Percentiles rank a stretch among this genome's conserved stretches.
Evolutionary conservation across 2,888 invertebrate species (phyloP).

Genomic region (Xanthorhoe designata): DNA sequence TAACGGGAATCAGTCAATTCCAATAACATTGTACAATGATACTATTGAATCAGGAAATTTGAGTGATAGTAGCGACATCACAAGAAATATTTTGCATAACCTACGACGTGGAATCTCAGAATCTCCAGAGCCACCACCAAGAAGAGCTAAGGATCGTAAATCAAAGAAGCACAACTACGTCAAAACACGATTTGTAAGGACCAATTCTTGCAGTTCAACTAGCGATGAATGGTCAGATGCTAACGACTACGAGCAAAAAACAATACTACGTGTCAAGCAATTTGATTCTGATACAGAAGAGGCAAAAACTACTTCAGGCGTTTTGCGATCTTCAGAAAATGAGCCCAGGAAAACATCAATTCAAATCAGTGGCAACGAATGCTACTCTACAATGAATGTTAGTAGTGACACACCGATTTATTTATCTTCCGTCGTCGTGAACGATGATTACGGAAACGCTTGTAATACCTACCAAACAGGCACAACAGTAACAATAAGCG

Average conservation of each 20-base stretch:
- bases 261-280: slow-evolving; percentile 74
- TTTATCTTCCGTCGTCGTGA: slow-evolving; percentile 90
- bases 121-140: slow-evolving; percentile 81
- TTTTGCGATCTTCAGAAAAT: slow-evolving; percentile 63
- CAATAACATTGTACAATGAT: slow-evolving; percentile 44
- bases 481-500: slow-evolving; percentile 87
- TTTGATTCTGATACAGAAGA: slow-evolving; percentile 81
- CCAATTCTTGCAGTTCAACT: slow-evolving; percentile 77
- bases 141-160: slow-evolving; percentile 71
- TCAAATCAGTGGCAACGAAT: slow-evolving; percentile 90
- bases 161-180: slow-evolving; percentile 81
- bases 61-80: slow-evolving; percentile 78
- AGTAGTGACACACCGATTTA: slow-evolving; percentile 89
- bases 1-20: slow-evolving; percentile 29
- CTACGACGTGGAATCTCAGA: slow-evolving; percentile 75
- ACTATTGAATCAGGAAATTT: slow-evolving; percentile 70
- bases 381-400: slow-evolving; percentile 91
- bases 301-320: slow-evolving; percentile 52
- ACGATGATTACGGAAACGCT: slow-evolving; percentile 80
- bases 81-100: slow-evolving; percentile 71
- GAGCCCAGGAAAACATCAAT: slow-evolving; percentile 88
- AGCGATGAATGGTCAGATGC: slow-evolving; percentile 83
- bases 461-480: slow-evolving; percentile 81
- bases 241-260: slow-evolving; percentile 79
- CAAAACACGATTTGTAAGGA: slow-evolving; percentile 79